phyloP scores from a whole-genome alignment of 1,140 invertebrate species.

The Protaetia brevitarsis region DNA sequence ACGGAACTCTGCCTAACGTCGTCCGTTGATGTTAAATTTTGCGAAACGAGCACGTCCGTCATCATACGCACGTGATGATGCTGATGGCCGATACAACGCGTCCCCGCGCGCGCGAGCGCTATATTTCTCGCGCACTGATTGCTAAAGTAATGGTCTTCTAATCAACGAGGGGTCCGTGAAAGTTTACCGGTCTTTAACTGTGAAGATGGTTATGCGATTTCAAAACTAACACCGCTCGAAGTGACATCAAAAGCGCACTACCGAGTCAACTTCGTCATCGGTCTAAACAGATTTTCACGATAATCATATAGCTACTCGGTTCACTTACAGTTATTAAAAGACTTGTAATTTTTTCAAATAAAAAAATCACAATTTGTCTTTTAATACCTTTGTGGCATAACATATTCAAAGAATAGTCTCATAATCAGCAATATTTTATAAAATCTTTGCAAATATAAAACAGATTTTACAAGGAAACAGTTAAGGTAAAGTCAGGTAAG shows the following conservation, averaged over 20 bases:
- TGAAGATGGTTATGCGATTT: background rate
- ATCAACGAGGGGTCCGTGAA: conserved; percentile 11
- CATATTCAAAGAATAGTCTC: too few relatives aligned
- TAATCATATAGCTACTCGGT: too few relatives aligned
- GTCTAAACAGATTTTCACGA: background rate
- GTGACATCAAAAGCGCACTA: background rate
- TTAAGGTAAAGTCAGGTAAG: too few relatives aligned
- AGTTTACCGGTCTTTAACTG: conserved; percentile 13
- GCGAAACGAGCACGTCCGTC: background rate
- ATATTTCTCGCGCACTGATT: conserved; percentile 14
- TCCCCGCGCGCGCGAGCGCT: background rate
- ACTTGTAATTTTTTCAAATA: too few relatives aligned
- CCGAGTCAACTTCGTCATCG: too few relatives aligned
- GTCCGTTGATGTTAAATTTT: conserved; percentile 14
- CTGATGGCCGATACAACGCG: background rate
- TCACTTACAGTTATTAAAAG: too few relatives aligned
- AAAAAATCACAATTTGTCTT: too few relatives aligned
- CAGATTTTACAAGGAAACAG: too few relatives aligned
- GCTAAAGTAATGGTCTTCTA: conserved; percentile 8
- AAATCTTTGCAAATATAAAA: too few relatives aligned
- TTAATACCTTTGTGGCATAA: too few relatives aligned
- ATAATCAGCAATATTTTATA: too few relatives aligned
- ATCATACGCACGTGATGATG: background rate
- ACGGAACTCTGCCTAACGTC: background rate
- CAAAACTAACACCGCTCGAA: background rate